Base-by-base conservation (phyloP, 2,888 invertebrate genomes). In the Morpho helenor region DNA sequence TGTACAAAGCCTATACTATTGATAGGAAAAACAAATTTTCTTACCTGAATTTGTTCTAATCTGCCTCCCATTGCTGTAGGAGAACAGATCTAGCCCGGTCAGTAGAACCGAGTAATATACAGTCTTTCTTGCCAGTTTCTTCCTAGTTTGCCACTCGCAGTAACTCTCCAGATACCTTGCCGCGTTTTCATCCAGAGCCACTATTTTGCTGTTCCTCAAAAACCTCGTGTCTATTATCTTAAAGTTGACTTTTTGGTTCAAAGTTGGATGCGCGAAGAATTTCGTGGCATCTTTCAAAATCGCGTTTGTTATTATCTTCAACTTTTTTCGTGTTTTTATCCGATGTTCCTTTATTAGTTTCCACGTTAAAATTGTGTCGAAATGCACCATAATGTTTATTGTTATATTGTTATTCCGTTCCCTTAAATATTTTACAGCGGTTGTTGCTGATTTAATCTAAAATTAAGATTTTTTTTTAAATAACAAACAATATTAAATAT, bases 121-220 rank as follows among this genome's bases (percentile, higher is more conserved):
- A 40, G 62, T 71, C 41, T 72, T 71, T 22, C 65, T 69, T 0
- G 57, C 56, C 0, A 53, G 52, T 47, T 88, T 89, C 69, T 72
- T 77, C 52, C 67, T 63, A 0, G 75, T 76, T 60, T 89, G 88
- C 82, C 84, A 84, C 0, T 71, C 66, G 52, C 89, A 89, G 45
- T 87, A 89, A n/a, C 75, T 83, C 53, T 74, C 80, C 61, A 89
- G 68, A 68, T 88, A 89, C 7, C 70, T 71, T 0, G 83, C 78
- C 0, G 75, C 83, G 44, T 88, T 77, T 6, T 79, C 80, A 45
- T 76, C 71, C 71, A 76, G 74, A 2, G 59, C 59, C 0, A 79
- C 63, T 4, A 71, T 71, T 2, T 68, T 73, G 0, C 63, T 72
- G 53, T 81, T 81, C 47, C 66, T 82, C 2, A 87, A 44, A 51